Conservation (phyloP, 1,140 invertebrate genomes). For the Reticulitermes speratus region DNA sequence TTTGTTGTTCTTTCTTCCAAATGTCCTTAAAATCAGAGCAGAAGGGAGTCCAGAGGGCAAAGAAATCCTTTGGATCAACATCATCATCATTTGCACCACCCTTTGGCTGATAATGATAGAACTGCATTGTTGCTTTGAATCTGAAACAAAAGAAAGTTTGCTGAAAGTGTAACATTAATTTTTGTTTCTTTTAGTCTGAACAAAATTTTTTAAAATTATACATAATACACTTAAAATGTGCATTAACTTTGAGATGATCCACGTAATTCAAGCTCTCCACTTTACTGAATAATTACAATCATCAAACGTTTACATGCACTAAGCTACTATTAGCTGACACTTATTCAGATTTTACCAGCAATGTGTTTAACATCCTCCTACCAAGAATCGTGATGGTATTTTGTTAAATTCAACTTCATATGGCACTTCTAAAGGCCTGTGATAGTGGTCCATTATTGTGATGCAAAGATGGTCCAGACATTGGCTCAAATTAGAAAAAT, state of each 20-base stretch:
- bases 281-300: too few species aligned
- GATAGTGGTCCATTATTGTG: too few species aligned
- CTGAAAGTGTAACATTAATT: neutral
- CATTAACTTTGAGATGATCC: neutral
- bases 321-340: too few species aligned
- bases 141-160: conserved; percentile 45
- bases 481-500: too few species aligned
- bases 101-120: conserved; percentile 85
- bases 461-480: too few species aligned
- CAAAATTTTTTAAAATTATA: neutral
- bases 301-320: too few species aligned
- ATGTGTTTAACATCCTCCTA: too few species aligned
- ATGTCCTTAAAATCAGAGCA: conserved; percentile 94
- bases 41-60: conserved; percentile 83
- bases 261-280: neutral
- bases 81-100: conserved; percentile 68
- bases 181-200: neutral
- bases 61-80: conserved; percentile 82
- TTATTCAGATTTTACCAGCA: too few species aligned
- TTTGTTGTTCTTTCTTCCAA: conserved; percentile 91
- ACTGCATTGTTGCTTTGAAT: conserved; percentile 79
- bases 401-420: too few species aligned
- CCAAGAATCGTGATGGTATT: too few species aligned
- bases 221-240: neutral
- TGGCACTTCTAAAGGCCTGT: too few species aligned